phyloP scores from a whole-genome alignment of 2,888 invertebrate species.

The Folsomia candida region DNA sequence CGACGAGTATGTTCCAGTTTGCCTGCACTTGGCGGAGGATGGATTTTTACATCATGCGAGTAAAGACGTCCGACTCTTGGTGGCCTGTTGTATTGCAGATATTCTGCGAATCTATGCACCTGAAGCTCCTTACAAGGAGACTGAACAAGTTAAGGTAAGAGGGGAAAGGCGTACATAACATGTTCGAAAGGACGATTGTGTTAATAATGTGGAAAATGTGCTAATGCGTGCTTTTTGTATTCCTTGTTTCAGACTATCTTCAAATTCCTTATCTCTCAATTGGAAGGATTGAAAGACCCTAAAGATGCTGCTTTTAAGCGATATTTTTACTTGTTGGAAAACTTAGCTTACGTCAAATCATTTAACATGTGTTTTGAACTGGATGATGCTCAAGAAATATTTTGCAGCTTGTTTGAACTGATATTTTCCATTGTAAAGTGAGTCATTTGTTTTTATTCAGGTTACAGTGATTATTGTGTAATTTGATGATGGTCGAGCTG shows the following conservation, averaged over 20 bases:
- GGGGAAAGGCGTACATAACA: background rate
- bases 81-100: conserved; percentile 97
- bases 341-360: conserved; percentile 94
- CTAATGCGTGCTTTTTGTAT: background rate
- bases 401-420: conserved; percentile 85
- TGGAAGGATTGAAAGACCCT: conserved; percentile 89
- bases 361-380: conserved; percentile 98
- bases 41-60: conserved; percentile 85
- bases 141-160: conserved; percentile 76
- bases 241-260: conserved; percentile 70
- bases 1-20: conserved; percentile 86
- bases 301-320: conserved; percentile 96
- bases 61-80: conserved; percentile 87
- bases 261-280: conserved; percentile 88
- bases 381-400: conserved; percentile 95
- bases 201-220: conserved; percentile 6
- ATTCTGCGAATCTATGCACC: conserved; percentile 94
- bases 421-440: conserved; percentile 96
- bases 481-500: background rate
- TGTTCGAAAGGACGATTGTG: background rate
- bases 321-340: conserved; percentile 94
- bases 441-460: conserved; percentile 55
- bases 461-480: background rate
- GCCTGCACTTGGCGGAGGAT: conserved; percentile 88
- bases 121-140: conserved; percentile 95